Base-by-base conservation (phyloP, 2,888 invertebrate species). In the Entomobrya proxima region DNA sequence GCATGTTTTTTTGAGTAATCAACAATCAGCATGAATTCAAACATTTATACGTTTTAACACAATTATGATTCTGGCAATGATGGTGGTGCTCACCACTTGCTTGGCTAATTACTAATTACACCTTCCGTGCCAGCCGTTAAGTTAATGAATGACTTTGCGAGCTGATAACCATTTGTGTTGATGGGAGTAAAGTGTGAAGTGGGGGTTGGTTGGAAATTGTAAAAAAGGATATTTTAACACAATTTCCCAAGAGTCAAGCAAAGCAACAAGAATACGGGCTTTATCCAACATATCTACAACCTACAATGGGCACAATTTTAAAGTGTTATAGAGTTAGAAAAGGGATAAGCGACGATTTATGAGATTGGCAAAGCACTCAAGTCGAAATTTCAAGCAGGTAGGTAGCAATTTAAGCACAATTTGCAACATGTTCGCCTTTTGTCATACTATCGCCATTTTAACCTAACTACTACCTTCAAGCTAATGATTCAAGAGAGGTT, bases 111-210 rank as follows among this genome's bases (percentile, higher is more conserved):
- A 55, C 67, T 79, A 69, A 79, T 79, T 79, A 69, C 79, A 79
- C 79, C 79, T 79, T 79, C 79, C 79, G 79, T 79, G 79, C 52
- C 78, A 79, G 79, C 37, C 79, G 79, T 79, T 69, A 79, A 67
- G 79, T 79, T 67, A 79, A 79, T 79, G 69, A 79, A 79, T 79
- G 69, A 69, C 67, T 79, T 69, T 69, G 50, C 27, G 79, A 67
- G 69, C 52, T 69, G 79, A 79, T 79, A 79, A 79, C 52, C 21
- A 32, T 67, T 69, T 69, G 79, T 79, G 79, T 52, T 79, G 79
- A 79, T 79, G 67, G 79, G 79, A 81, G 81, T 75, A 75, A 81
- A 81, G 81, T 81, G 72, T 81, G 81, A 81, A 81, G 74, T 74
- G 58, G 61, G 81, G 55, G 81, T 74, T 52, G 55, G 18, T 44